A percentile compares a stretch with the other conserved stretches of the same genome.
These are phyloP conservation scores for Drosophila bipectinata DNA, from an alignment of 1,140 invertebrate species.

Conservation along the genomic window DNA sequence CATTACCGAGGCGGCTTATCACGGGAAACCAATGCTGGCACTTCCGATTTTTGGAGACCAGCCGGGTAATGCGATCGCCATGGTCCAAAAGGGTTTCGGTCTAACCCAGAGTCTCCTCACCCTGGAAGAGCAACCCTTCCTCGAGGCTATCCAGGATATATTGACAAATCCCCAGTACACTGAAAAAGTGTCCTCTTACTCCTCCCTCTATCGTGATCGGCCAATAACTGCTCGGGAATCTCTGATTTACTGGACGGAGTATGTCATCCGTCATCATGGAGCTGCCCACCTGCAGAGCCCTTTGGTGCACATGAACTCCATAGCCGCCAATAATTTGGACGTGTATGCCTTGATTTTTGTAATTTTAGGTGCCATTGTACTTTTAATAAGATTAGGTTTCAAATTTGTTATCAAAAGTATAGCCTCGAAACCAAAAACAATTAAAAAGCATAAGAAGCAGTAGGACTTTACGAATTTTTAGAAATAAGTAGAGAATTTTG, in stretches of 20 bases:
- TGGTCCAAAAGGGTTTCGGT: conserved; percentile 84
- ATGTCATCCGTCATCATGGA: conserved; percentile 81
- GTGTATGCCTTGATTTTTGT: background rate
- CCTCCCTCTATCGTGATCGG: conserved; percentile 54
- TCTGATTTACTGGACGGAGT: conserved; percentile 59
- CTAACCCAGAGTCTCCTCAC: conserved; percentile 68
- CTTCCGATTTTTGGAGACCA: conserved; percentile 89
- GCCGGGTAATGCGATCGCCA: conserved; percentile 84
- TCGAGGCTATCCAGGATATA: conserved; percentile 27
- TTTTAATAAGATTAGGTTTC: background rate
- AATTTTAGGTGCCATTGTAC: background rate
- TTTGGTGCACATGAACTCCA: conserved; percentile 43
- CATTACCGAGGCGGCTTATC: conserved; percentile 88
- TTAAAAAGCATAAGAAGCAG: background rate
- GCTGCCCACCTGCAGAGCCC: conserved; percentile 80
- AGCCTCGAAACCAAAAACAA: background rate
- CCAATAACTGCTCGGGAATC: conserved; percentile 47
- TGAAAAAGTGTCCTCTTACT: conserved; percentile 30
- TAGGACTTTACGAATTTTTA: background rate
- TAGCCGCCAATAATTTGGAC: conserved; percentile 26
- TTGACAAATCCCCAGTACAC: conserved; percentile 48
- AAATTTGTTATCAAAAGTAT: conserved; percentile 1
- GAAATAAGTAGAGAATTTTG: background rate
- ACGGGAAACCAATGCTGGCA: conserved; percentile 88
- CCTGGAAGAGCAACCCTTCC: conserved; percentile 76